These are phyloP conservation scores for Pelobates cultripes DNA, from an alignment of 2,797 vertebrate species.

Conservation along the genomic window DNA sequence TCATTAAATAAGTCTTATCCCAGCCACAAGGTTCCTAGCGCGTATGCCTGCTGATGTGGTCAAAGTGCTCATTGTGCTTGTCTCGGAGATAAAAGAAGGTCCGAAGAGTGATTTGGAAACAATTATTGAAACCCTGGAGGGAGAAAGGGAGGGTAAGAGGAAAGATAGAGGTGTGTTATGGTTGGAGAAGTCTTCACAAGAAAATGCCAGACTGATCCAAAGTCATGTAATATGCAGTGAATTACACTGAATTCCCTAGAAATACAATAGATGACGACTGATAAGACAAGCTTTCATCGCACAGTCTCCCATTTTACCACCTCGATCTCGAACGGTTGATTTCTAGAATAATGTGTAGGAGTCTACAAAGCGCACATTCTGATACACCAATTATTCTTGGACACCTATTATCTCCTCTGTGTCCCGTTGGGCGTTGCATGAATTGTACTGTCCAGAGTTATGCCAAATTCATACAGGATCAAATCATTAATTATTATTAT, in stretches of 20 bases:
- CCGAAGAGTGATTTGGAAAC: conserved; percentile 38
- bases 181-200: conserved; percentile 27
- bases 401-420: no score
- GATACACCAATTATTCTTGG: no score
- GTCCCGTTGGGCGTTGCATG: no score
- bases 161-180: conserved; percentile 18
- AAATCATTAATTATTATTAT: no score
- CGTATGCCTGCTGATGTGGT: conserved; percentile 40
- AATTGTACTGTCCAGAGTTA: no score
- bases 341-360: no score
- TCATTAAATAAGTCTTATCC: conserved; percentile 35
- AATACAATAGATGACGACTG: not conserved
- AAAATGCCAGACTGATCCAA: conserved; percentile 11
- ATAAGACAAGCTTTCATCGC: not conserved
- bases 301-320: not conserved
- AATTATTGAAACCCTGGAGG: conserved; percentile 40
- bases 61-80: conserved; percentile 16
- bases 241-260: conserved; percentile 3
- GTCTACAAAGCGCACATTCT: no score
- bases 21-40: conserved; percentile 21
- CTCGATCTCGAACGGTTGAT: not conserved
- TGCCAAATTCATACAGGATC: no score
- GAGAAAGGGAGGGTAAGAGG: not conserved
- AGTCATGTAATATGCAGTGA: not conserved
- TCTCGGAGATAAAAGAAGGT: conserved; percentile 43